Base-by-base conservation (phyloP, 2,113 vertebrate species). In the Clarias macrocephalus region DNA sequence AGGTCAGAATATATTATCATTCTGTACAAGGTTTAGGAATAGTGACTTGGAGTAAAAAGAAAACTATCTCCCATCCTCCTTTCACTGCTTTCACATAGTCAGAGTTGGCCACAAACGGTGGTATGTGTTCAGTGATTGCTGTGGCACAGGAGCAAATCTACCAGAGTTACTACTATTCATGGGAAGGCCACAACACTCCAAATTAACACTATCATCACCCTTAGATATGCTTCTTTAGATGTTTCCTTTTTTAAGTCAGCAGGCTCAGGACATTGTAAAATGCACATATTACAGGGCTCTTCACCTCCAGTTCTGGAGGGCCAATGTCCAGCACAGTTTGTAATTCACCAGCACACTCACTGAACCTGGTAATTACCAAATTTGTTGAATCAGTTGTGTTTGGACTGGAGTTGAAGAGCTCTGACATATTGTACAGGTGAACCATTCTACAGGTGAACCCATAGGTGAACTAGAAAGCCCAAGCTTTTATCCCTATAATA, bases 151-250 rank as follows among this genome's bases (percentile, higher is more conserved):
- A 91, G 91, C 89, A 91, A 93, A 94, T 94, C 93, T 93, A 91
- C 93, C 92, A 93, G 92, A 90, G 89, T 91, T 90, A 92, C 90
- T 90, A 90, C 93, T 93, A 93, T 94, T 92, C 28, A 91, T 88
- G 82, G 72, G 91, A 92, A 93, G 94, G 89, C 91, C 72, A 89
- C 88, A 86, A 86, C 91, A 65, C 89, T 91, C 90, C 92, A 93
- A 93, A 94, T 93, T 93, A 92, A 92, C 92, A 91, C 89, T 89
- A 90, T 91, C 85, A 93, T 89, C 82, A 82, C 88, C 23, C 90
- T 86, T 89, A 92, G 94, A 42, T 42, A 5, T 42, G 91, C 87
- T 88, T 90, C 88, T 42, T 83, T 83, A 88, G 91, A 92, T 56
- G 11, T 68, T 57, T 66, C 48, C 91, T 92, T 42, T 91, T 89